These are phyloP conservation scores for Hyaena hyaena DNA, from an alignment of 2,113 vertebrate genomes.

Conservation along the genomic window DNA sequence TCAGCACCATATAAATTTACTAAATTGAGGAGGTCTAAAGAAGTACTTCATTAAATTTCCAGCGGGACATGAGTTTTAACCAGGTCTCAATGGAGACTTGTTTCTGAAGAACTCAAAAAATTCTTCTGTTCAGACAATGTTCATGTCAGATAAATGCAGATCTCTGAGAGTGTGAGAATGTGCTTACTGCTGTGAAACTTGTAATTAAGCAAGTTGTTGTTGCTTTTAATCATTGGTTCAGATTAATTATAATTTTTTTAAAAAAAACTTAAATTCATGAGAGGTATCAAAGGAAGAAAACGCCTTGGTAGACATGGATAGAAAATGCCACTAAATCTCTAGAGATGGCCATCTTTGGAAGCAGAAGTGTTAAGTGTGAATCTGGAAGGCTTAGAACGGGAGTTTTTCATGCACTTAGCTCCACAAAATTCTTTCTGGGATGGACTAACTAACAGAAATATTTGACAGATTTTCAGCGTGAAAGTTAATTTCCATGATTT, in stretches of 20 bases:
- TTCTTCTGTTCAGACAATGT: background rate
- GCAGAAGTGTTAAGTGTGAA: background rate
- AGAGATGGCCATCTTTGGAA: background rate
- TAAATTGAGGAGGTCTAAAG: background rate
- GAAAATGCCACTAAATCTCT: background rate
- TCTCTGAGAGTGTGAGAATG: background rate
- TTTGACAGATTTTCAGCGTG: background rate
- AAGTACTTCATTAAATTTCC: slow-evolving; percentile 6
- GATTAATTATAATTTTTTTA: background rate
- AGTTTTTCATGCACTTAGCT: background rate
- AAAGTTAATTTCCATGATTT: background rate
- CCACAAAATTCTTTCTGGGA: background rate
- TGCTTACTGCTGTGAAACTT: background rate
- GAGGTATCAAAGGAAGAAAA: background rate
- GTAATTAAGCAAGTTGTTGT: background rate
- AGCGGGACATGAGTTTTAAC: background rate
- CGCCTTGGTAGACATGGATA: background rate
- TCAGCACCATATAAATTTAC: background rate
- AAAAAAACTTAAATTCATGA: background rate
- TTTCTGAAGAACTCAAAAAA: background rate
- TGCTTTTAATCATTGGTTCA: background rate
- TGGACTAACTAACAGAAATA: slow-evolving; percentile 5
- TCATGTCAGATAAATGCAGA: background rate
- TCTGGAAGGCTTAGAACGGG: background rate
- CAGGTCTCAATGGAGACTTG: background rate